Evolutionary conservation across 1,140 invertebrate genomes (phyloP), one percentile per base, ranked within the genome.

Genomic region (Chelonus insularis): DNA sequence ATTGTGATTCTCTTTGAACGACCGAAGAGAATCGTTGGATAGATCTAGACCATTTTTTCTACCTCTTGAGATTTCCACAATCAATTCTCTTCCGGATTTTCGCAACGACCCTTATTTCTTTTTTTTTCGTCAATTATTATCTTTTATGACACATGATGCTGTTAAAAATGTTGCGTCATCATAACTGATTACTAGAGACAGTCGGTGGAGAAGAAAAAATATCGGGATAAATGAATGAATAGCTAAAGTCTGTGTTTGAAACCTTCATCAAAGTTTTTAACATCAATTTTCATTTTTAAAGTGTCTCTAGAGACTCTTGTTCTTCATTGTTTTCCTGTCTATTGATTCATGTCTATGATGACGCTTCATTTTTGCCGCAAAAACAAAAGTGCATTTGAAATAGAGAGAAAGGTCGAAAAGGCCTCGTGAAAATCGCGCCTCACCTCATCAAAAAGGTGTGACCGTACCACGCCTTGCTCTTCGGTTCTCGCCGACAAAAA

Each of bases 351-450:
- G 3, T 25, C 9, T 5, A 14, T 23, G 32, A 62, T 62, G 60
- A 57, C 60, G 51, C 11, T 36, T 32, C 47, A 36, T 63, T 74
- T 80, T 77, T 70, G 70, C 39, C n/a, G 72, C 73, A 79, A 77
- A 80, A 80, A 79, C 76, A 79, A 78, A 78, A 70, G 71, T 57
- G 63, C 63, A 36, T 21, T 45, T 36, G 51, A 20, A 12, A 50
- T 71, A 9, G 12, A 14, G 18, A 56, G 43, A 70, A 73, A 41
- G 14, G 48, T 60, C 20, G 51, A 61, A 60, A 21, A 51, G 45
- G 34, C 6, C 47, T 36, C 39, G 54, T 37, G 56, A 48, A 55
- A 59, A 63, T 63, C 50, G 56, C 50, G 62, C 55, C 54, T 51
- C 47, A 1, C 14, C n/a, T 20, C 37, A 21, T 7, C 43, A 7